Conservation (phyloP, 2,797 vertebrate species). For the Benthosema pterotum region DNA sequence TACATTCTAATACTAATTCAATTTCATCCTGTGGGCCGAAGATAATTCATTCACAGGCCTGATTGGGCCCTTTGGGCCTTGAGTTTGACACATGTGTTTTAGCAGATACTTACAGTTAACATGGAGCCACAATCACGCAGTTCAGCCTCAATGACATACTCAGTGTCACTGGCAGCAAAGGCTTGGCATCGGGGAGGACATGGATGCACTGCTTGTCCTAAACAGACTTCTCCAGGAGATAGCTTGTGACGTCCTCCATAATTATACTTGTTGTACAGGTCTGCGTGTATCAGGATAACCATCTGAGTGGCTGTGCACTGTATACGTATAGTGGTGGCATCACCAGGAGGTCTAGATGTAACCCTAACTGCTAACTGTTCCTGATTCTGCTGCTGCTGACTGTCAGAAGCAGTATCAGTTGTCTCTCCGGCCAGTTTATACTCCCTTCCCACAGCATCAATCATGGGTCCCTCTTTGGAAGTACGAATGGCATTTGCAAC, state of each 20-base stretch:
- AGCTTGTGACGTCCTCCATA: constrained; percentile 6
- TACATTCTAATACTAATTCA: too few species aligned
- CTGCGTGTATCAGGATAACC: constrained; percentile 45
- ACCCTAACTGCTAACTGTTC: background rate
- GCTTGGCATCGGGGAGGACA: constrained; percentile 28
- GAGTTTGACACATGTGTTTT: too few species aligned
- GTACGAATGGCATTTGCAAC: too few species aligned
- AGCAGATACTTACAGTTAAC: constrained; percentile 35
- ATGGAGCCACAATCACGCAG: constrained; percentile 55
- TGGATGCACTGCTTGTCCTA: constrained; percentile 23
- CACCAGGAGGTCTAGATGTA: fast-evolving
- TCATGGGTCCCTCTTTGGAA: too few species aligned
- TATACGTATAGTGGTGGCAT: constrained; percentile 6
- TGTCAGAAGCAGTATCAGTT: background rate
- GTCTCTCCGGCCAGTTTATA: background rate
- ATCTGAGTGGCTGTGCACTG: constrained; percentile 44
- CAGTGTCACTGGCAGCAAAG: constrained; percentile 14
- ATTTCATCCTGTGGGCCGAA: too few species aligned
- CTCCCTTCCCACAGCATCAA: too few species aligned
- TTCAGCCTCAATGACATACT: constrained; percentile 40
- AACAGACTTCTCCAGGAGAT: constrained; percentile 39
- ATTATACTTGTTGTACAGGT: constrained; percentile 31
- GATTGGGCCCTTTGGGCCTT: too few species aligned
- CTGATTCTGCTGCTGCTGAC: too few species aligned
- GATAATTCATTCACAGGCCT: too few species aligned